A percentile compares a stretch with the other conserved stretches of the same genome.
These are phyloP conservation scores for Drosophila nebulosa DNA, from an alignment of 1,140 invertebrate genomes.

Conservation along the genomic window DNA sequence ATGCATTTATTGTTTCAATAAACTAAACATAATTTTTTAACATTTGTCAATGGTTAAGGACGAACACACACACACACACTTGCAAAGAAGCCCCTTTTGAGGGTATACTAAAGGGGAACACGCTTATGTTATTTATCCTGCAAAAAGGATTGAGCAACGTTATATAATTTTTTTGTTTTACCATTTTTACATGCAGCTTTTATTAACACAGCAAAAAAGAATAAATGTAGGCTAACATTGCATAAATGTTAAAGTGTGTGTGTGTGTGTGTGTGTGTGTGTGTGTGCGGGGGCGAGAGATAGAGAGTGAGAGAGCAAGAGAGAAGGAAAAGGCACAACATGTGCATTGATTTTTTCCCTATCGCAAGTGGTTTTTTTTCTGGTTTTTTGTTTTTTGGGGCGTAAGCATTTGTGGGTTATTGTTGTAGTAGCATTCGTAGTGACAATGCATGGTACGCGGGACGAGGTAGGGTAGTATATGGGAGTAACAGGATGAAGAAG, in stretches of 20 bases:
- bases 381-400: slow-evolving; percentile 32
- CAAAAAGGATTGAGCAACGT: slow-evolving; percentile 36
- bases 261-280: background rate
- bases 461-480: background rate
- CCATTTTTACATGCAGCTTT: slow-evolving; percentile 16
- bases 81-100: background rate
- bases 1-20: background rate
- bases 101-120: too few relatives aligned
- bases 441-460: background rate
- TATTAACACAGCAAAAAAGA: slow-evolving; percentile 41
- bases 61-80: too few relatives aligned
- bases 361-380: slow-evolving; percentile 15
- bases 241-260: slow-evolving; percentile 52
- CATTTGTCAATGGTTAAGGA: background rate
- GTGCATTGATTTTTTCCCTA: slow-evolving; percentile 11
- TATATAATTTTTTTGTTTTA: slow-evolving; percentile 37
- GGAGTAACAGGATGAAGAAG: background rate
- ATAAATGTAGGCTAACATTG: slow-evolving; percentile 47
- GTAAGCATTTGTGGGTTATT: slow-evolving; percentile 29
- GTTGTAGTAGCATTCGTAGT: slow-evolving; percentile 2
- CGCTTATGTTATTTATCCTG: too few relatives aligned
- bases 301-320: background rate
- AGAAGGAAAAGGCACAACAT: background rate
- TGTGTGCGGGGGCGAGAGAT: background rate
- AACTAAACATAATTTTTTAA: background rate